Base-by-base conservation (phyloP, 2,797 vertebrate genomes). In the Acipenser transmontanus region DNA sequence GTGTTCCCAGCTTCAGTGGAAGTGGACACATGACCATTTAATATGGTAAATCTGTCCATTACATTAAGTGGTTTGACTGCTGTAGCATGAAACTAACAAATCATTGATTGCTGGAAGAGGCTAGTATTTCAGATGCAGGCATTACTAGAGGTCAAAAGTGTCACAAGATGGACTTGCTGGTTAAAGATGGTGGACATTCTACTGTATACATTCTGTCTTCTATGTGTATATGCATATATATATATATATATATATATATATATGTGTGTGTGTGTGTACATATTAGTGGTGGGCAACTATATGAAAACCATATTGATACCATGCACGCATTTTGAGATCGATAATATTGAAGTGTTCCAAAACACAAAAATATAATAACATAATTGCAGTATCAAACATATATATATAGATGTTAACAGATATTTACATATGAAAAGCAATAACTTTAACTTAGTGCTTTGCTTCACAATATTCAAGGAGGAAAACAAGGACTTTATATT, bases 11-110 rank as follows among this genome's bases (percentile, higher is more conserved):
- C 87, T 91, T 73, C 92, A 88, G 52, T 99, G 97, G 97, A 77
- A 88, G 48, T 99, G 96, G 96, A 95, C 90, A 6, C 91, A 95
- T 66, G 88, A 94, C 49, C 84, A 92, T 72, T 72, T 99, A 50
- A 89, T 98, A 76, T 85, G 94, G 97, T 93, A 76, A 70, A 47
- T 61, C 49, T 61, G 11, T 67, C 72, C 20, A 61, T 20, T 48
- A 12, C 17, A 17, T 17, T 17, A 17, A 17, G 17, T 12, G 8
- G 12, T 54, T 54, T 2, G 17, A 2, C 12, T 17, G 17, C 17
- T 17, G 17, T 17, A 17, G 17, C 17, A 13, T 34, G 34, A 34
- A 34, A 34, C 34, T 34, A 34, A 34, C 34, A 4, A 34, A 54
- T 54, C n/a, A 9, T 54, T 54, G n/a, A 3, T 9, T 54, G 52